Conservation (phyloP, 2,888 invertebrate species). For the Acrobasis suavella region DNA sequence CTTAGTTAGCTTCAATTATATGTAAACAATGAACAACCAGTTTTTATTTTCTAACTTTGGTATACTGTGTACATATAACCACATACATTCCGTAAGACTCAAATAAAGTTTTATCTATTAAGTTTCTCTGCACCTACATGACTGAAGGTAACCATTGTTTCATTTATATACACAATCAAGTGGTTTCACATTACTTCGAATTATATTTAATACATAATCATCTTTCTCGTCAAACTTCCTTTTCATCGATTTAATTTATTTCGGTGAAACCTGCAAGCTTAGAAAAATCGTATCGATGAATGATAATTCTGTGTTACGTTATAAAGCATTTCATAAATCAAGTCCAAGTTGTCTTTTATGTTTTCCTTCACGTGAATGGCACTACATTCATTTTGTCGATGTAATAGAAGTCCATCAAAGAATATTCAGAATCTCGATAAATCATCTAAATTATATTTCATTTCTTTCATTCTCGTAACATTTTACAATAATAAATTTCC, state of each 20-base stretch:
- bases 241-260: too few relatives aligned
- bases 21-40: conserved; percentile 57
- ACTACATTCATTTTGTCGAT: conserved; percentile 55
- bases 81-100: conserved; percentile 61
- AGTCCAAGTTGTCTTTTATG: conserved; percentile 55
- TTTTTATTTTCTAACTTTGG: conserved; percentile 81
- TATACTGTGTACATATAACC: conserved; percentile 75
- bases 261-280: too few relatives aligned
- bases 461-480: conserved; percentile 72
- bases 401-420: conserved; percentile 66
- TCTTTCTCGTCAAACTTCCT: too few relatives aligned
- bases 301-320: too few relatives aligned
- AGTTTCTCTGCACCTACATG: conserved; percentile 58
- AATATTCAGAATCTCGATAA: conserved; percentile 59
- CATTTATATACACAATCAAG: conserved; percentile 63
- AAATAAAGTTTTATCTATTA: conserved; percentile 53
- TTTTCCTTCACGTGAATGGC: conserved; percentile 56
- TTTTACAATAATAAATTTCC: conserved; percentile 73
- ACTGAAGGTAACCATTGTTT: conserved; percentile 77
- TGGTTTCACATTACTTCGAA: conserved; percentile 41
- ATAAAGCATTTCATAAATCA: conserved; percentile 36
- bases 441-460: conserved; percentile 64
- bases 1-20: conserved; percentile 34
- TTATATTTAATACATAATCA: too few relatives aligned
- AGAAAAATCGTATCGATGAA: too few relatives aligned